These are phyloP conservation scores for Dryobotodes eremita DNA, from an alignment of 2,888 invertebrate genomes.

Conservation along the genomic window DNA sequence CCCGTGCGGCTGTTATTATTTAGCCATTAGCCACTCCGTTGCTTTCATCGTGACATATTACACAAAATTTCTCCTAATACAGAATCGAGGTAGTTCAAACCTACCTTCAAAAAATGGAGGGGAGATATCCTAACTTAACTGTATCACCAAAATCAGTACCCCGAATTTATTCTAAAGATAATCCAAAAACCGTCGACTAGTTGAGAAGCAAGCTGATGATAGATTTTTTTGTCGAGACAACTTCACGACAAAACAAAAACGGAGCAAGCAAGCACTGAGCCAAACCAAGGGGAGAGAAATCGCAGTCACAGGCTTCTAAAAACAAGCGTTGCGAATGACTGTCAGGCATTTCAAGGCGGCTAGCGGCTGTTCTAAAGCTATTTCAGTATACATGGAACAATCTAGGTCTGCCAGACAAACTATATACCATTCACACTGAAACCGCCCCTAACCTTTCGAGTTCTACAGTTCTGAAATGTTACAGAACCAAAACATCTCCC, in stretches of 20 bases:
- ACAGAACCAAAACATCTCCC: constrained; percentile 4
- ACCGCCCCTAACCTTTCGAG: background rate
- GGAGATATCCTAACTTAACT: background rate
- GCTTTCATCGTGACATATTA: background rate
- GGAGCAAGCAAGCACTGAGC: too few species aligned
- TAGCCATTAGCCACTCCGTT: too few species aligned
- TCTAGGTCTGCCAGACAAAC: background rate
- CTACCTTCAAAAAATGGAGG: background rate
- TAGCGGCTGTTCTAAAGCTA: background rate
- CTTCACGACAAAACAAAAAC: background rate
- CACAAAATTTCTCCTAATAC: background rate
- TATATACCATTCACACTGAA: background rate
- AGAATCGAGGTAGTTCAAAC: background rate
- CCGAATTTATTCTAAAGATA: background rate
- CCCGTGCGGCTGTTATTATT: too few species aligned
- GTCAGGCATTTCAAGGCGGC: background rate
- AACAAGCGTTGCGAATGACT: background rate
- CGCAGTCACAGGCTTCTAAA: background rate
- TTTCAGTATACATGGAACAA: background rate
- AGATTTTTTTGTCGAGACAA: background rate
- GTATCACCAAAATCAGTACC: background rate
- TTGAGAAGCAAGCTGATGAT: background rate
- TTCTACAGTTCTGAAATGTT: background rate
- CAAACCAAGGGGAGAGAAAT: background rate
- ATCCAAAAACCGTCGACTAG: background rate